These are phyloP conservation scores for Anomalospiza imberbis DNA, from an alignment of 2,797 vertebrate species.

Conservation along the genomic window DNA sequence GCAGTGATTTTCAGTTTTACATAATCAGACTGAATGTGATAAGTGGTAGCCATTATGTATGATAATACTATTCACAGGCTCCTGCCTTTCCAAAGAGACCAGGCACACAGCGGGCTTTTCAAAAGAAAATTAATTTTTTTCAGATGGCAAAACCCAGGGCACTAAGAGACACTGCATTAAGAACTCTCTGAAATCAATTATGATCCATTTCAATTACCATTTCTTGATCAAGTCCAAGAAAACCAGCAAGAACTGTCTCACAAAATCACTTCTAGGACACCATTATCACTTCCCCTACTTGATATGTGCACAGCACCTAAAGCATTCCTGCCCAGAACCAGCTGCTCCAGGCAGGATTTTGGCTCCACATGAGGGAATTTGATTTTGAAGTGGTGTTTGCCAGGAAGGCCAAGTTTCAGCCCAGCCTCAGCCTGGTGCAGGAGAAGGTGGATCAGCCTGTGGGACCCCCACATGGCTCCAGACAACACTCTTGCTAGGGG, in stretches of 20 bases:
- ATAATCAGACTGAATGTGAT: neutral
- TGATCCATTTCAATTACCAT: neutral
- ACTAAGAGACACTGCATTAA: neutral
- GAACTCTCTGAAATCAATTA: neutral
- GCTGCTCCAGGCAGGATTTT: neutral
- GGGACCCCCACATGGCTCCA: neutral
- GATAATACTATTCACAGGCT: neutral
- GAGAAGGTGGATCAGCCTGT: neutral
- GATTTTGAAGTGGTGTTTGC: neutral
- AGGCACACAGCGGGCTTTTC: neutral
- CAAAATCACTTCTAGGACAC: neutral
- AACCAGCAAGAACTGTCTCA: neutral
- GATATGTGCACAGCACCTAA: neutral
- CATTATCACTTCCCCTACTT: neutral
- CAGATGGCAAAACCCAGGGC: neutral
- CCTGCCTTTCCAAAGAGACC: neutral
- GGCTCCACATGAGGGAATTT: neutral
- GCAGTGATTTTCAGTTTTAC: constrained; percentile 20
- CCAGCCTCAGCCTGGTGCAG: neutral
- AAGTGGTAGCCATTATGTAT: neutral
- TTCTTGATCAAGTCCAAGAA: neutral
- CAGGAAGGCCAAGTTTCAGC: neutral
- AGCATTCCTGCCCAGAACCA: neutral
- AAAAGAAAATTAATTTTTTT: neutral
- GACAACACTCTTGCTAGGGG: neutral